phyloP scores from a whole-genome alignment of 2,888 invertebrate species.

The Himalopsyche tibetana region DNA sequence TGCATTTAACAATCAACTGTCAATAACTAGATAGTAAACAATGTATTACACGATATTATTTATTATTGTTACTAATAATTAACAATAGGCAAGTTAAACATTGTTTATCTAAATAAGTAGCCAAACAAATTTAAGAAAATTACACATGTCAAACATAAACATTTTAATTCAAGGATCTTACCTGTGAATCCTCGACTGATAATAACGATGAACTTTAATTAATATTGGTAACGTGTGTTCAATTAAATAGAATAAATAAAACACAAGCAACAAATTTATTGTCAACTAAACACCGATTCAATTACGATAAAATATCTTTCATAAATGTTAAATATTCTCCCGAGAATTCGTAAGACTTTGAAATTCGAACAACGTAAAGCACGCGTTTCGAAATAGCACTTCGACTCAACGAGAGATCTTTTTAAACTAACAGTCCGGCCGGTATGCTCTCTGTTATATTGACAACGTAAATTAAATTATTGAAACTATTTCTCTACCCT shows the following conservation, averaged over 20 bases:
- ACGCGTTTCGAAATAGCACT: slow-evolving; percentile 25
- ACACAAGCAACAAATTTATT: too few species aligned
- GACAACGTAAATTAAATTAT: neutral
- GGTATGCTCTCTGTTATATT: neutral
- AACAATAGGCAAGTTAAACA: too few species aligned
- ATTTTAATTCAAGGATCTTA: neutral
- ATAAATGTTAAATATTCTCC: neutral
- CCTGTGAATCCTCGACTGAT: neutral
- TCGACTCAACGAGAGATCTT: slow-evolving; percentile 1
- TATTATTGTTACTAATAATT: too few species aligned
- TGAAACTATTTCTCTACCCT: neutral
- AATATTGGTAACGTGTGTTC: too few species aligned
- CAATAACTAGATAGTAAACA: too few species aligned
- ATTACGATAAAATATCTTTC: neutral
- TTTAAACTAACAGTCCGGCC: neutral
- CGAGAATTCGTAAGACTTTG: slow-evolving; percentile 9
- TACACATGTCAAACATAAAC: too few species aligned
- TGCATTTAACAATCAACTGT: too few species aligned
- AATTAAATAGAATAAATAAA: too few species aligned
- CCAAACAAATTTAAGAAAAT: too few species aligned
- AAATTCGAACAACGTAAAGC: slow-evolving; percentile 14
- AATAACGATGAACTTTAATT: neutral
- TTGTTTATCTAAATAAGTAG: too few species aligned
- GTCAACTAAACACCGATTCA: too few species aligned
- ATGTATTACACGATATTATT: too few species aligned